phyloP scores from a whole-genome alignment of 2,888 invertebrate genomes.

The Apotomis betuletana region DNA sequence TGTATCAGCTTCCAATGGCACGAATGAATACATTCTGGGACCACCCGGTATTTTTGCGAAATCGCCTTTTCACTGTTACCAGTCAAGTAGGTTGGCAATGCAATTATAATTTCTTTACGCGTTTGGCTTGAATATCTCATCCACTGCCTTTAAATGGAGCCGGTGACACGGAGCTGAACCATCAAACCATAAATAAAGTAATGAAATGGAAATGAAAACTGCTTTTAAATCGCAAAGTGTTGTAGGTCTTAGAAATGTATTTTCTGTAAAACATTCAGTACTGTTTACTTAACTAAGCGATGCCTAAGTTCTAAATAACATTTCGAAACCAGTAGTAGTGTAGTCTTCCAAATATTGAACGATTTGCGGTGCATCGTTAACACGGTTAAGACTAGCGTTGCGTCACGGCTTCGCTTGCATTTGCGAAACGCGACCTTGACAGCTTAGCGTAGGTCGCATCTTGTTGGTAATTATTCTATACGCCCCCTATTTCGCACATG shows the following conservation, averaged over 20 bases:
- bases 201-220: slow-evolving; percentile 15
- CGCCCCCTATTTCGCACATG: slow-evolving; percentile 32
- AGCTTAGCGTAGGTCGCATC: slow-evolving; percentile 40
- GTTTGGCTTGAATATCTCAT: slow-evolving; percentile 22
- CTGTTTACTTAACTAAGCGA: not conserved
- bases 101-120: slow-evolving; percentile 35
- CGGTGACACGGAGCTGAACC: not conserved
- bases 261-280: not conserved
- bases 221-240: not conserved
- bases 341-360: slow-evolving; percentile 31
- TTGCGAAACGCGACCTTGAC: slow-evolving; percentile 38
- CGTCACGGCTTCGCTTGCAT: slow-evolving; percentile 33
- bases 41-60: slow-evolving; percentile 51
- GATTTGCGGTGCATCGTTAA: slow-evolving; percentile 28
- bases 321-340: slow-evolving; percentile 19
- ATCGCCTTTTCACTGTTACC: slow-evolving; percentile 34
- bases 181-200: slow-evolving; percentile 7
- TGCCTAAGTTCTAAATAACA: slow-evolving; percentile 6
- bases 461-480: slow-evolving; percentile 32
- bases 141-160: slow-evolving; percentile 32
- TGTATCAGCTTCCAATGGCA: not conserved
- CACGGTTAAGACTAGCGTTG: slow-evolving; percentile 32
- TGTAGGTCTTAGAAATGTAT: not conserved
- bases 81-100: slow-evolving; percentile 34
- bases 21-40: slow-evolving; percentile 1